Conservation (phyloP, 2,113 vertebrate genomes). For the Podocnemis expansa region DNA sequence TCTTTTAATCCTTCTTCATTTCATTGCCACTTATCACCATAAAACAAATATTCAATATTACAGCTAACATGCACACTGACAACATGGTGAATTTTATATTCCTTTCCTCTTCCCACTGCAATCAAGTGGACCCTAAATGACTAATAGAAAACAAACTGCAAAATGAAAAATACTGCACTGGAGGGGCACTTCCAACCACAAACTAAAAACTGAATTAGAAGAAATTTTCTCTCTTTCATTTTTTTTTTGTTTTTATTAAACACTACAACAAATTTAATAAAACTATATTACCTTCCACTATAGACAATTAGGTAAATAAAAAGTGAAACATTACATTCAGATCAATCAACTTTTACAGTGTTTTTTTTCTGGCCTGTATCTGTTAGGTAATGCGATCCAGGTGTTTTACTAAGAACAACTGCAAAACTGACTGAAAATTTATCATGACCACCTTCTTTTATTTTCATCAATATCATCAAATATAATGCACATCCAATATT, state of each 20-base stretch:
- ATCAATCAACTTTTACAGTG: not conserved
- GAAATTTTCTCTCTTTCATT: not conserved
- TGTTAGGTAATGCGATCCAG: not conserved
- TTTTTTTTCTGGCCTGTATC: not conserved
- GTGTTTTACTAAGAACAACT: not conserved
- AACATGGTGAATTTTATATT: not conserved
- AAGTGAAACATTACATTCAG: not conserved
- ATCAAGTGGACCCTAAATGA: too few species aligned
- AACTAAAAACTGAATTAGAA: not conserved
- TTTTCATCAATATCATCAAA: not conserved
- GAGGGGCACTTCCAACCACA: not conserved
- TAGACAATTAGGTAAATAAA: not conserved
- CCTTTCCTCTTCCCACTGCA: not conserved
- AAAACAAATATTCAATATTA: not conserved
- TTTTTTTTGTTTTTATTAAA: not conserved
- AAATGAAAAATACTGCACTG: not conserved
- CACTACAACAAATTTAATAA: not conserved
- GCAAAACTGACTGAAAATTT: not conserved
- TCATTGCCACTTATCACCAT: not conserved
- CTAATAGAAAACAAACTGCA: not conserved
- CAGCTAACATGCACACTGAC: not conserved
- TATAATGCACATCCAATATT: not conserved
- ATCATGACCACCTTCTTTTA: not conserved
- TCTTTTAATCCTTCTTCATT: not conserved
- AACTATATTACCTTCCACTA: not conserved